A percentile compares a stretch with the other conserved stretches of the same genome.
Evolutionary conservation across 2,113 vertebrate species (phyloP).

Genomic region (Callocephalon fimbriatum): DNA sequence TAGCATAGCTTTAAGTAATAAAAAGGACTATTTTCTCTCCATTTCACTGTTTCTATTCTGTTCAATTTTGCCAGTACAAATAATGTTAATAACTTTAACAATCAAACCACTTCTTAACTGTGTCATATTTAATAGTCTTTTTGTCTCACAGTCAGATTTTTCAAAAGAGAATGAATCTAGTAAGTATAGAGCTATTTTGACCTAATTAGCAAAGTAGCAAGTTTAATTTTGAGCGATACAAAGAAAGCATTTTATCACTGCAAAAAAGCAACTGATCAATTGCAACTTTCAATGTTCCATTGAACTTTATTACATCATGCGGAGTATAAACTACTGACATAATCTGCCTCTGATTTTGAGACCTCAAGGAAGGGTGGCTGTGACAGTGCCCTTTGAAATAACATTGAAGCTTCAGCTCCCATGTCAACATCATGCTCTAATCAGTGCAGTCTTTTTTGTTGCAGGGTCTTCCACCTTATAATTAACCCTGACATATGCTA

Average conservation of each 20-base stretch:
- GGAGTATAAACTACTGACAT: background rate
- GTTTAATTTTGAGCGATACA: background rate
- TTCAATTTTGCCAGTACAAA: background rate
- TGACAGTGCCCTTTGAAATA: conserved; percentile 64
- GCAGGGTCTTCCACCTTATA: conserved; percentile 70
- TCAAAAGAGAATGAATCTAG: background rate
- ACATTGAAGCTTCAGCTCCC: conserved; percentile 48
- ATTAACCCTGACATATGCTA: conserved; percentile 76
- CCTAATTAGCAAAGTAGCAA: background rate
- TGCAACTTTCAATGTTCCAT: background rate
- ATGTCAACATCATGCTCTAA: conserved; percentile 69
- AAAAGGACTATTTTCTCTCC: background rate
- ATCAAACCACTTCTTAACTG: conserved; percentile 16
- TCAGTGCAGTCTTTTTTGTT: conserved; percentile 71
- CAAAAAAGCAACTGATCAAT: background rate
- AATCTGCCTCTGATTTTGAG: conserved; percentile 44
- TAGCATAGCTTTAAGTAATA: background rate
- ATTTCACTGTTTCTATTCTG: background rate
- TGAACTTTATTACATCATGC: conserved; percentile 13
- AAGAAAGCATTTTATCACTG: background rate
- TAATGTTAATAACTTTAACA: conserved; percentile 10
- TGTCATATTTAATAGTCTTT: background rate
- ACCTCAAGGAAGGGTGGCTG: conserved; percentile 17
- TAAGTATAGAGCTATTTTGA: background rate
- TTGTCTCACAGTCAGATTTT: background rate